Evolutionary conservation across 2,888 invertebrate genomes (phyloP).

Genomic region (Drosophila phalerata): DNA sequence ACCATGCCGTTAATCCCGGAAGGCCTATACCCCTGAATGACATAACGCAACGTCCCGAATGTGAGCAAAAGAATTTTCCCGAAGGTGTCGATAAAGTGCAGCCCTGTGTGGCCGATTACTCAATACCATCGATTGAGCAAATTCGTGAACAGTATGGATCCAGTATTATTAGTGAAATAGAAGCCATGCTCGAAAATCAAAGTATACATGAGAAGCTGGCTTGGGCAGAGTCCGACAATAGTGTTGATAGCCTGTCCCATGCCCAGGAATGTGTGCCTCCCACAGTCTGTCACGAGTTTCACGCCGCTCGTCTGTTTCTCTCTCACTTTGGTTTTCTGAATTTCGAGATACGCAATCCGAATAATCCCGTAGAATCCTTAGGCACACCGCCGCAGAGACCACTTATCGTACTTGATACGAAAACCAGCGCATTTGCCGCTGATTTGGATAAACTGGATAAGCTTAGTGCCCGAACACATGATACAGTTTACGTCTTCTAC

Average conservation of each 20-base stretch:
- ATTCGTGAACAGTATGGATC: slow-evolving; percentile 88
- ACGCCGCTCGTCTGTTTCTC: slow-evolving; percentile 96
- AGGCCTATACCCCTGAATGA: slow-evolving; percentile 92
- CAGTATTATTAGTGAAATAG: slow-evolving; percentile 87
- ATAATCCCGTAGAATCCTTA: slow-evolving; percentile 78
- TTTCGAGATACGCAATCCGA: slow-evolving; percentile 86
- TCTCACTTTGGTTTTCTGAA: slow-evolving; percentile 97
- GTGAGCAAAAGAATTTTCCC: slow-evolving; percentile 91
- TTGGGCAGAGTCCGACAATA: slow-evolving; percentile 86
- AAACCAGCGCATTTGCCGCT: slow-evolving; percentile 89
- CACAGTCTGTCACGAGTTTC: slow-evolving; percentile 95
- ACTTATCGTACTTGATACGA: slow-evolving; percentile 84
- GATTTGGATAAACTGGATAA: slow-evolving; percentile 94
- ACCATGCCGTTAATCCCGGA: slow-evolving; percentile 87
- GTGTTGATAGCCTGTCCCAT: slow-evolving; percentile 86
- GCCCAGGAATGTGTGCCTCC: slow-evolving; percentile 92
- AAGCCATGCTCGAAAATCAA: slow-evolving; percentile 91
- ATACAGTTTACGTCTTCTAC: slow-evolving; percentile 97
- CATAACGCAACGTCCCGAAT: slow-evolving; percentile 88
- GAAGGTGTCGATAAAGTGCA: slow-evolving; percentile 92
- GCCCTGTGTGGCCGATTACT: slow-evolving; percentile 94
- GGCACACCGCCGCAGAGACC: slow-evolving; percentile 80
- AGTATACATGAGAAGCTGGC: slow-evolving; percentile 87
- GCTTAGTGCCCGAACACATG: slow-evolving; percentile 93
- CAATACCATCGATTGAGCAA: slow-evolving; percentile 94